These are phyloP conservation scores for Campaea margaritaria DNA, from an alignment of 2,888 invertebrate species.

Conservation along the genomic window DNA sequence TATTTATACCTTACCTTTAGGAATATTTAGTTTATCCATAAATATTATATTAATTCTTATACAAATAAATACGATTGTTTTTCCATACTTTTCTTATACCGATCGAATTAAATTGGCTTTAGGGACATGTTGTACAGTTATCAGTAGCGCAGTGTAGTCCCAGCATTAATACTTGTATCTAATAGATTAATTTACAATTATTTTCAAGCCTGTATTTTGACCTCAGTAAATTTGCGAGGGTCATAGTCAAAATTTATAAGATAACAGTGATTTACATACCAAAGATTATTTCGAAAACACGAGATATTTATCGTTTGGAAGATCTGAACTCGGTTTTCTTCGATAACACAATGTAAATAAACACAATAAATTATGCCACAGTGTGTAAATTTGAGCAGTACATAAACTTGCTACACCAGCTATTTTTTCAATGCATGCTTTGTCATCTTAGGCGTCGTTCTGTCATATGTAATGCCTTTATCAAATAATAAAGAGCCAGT, in stretches of 20 bases:
- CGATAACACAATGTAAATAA: slow-evolving; percentile 57
- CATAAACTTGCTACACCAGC: slow-evolving; percentile 7
- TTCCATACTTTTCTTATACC: no score
- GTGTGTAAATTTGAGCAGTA: slow-evolving; percentile 31
- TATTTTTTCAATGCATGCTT: neutral
- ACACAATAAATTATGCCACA: slow-evolving; percentile 41
- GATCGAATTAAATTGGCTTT: no score
- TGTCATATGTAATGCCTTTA: no score
- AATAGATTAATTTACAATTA: slow-evolving; percentile 23
- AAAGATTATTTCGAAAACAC: slow-evolving; percentile 56
- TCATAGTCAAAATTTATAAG: slow-evolving; percentile 49
- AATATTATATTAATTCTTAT: no score
- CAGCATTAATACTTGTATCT: slow-evolving; percentile 5
- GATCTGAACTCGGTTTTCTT: slow-evolving; percentile 25
- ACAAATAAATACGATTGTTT: no score
- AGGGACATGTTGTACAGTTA: no score
- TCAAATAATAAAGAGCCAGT: no score
- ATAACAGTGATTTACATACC: slow-evolving; percentile 58
- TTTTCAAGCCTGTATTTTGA: slow-evolving; percentile 31
- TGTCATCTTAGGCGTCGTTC: neutral
- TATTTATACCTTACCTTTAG: no score
- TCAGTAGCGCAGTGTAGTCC: no score
- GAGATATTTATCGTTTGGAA: slow-evolving; percentile 24
- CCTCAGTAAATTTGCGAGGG: slow-evolving; percentile 17
- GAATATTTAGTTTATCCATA: no score